Conservation (phyloP, 2,797 vertebrate genomes). For the Eleutherodactylus coqui region DNA sequence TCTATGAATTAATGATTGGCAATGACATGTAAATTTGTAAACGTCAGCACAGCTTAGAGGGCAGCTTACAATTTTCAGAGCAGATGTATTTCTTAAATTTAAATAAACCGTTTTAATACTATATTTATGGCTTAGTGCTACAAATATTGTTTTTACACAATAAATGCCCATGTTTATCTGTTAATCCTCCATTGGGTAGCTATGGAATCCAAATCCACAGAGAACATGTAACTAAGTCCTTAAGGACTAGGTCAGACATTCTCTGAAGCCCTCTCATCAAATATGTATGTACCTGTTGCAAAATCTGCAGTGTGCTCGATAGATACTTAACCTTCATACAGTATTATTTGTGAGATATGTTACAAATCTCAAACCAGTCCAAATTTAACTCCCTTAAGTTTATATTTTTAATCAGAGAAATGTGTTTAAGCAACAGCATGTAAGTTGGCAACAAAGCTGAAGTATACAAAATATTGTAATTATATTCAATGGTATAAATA, state of each 20-base stretch:
- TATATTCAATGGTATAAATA: background rate
- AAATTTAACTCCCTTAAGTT: background rate
- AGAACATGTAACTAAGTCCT: conserved; percentile 48
- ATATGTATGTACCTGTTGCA: conserved; percentile 10
- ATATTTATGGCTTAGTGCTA: conserved; percentile 40
- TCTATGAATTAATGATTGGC: background rate
- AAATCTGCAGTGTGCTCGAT: background rate
- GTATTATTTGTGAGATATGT: background rate
- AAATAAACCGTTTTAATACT: conserved; percentile 31
- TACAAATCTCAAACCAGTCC: background rate
- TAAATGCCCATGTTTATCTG: conserved; percentile 51
- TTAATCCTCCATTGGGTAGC: conserved; percentile 48
- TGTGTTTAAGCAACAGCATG: background rate
- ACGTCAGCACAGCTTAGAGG: background rate
- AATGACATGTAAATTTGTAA: background rate
- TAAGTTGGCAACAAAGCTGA: background rate
- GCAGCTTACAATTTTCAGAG: background rate
- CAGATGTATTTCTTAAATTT: conserved; percentile 34
- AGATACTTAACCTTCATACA: background rate
- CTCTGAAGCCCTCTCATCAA: conserved; percentile 22
- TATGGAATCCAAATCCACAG: conserved; percentile 52
- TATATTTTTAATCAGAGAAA: background rate
- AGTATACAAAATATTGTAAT: background rate
- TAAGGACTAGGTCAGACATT: conserved; percentile 40
- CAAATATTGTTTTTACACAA: conserved; percentile 43